Conservation (phyloP, 2,113 vertebrate genomes). For the Alethe castanea region DNA sequence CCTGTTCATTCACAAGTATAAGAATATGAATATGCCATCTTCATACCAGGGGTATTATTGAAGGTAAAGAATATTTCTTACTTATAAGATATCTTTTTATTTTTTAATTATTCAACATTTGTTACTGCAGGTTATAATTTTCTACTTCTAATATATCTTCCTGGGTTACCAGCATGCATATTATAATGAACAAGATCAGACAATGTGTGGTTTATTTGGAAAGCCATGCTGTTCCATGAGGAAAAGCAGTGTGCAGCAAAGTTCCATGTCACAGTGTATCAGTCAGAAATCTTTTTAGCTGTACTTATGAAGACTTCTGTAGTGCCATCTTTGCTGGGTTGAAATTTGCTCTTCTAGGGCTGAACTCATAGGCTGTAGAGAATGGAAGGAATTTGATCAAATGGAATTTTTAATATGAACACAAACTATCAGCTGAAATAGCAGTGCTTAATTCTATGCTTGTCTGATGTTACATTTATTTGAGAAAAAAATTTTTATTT, state of each 20-base stretch:
- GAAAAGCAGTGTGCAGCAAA: not conserved
- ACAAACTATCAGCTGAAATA: not conserved
- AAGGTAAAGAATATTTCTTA: not conserved
- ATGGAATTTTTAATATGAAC: not conserved
- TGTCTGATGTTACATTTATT: not conserved
- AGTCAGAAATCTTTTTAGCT: not conserved
- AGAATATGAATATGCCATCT: not conserved
- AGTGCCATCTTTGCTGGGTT: not conserved
- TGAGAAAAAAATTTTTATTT: not conserved
- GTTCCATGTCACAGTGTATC: not conserved
- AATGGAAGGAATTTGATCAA: not conserved
- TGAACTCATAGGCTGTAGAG: not conserved
- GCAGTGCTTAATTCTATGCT: not conserved
- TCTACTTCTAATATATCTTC: not conserved
- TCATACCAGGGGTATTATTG: not conserved
- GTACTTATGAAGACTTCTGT: not conserved
- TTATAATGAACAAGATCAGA: not conserved
- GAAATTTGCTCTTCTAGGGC: not conserved
- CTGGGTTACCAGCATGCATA: not conserved
- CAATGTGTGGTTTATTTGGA: not conserved
- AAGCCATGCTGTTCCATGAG: fast-evolving
- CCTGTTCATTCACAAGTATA: not conserved
- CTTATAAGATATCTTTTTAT: not conserved
- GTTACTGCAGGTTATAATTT: not conserved
- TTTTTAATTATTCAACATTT: not conserved